Base-by-base conservation (phyloP, 2,113 vertebrate species). In the Macroglossus sobrinus region DNA sequence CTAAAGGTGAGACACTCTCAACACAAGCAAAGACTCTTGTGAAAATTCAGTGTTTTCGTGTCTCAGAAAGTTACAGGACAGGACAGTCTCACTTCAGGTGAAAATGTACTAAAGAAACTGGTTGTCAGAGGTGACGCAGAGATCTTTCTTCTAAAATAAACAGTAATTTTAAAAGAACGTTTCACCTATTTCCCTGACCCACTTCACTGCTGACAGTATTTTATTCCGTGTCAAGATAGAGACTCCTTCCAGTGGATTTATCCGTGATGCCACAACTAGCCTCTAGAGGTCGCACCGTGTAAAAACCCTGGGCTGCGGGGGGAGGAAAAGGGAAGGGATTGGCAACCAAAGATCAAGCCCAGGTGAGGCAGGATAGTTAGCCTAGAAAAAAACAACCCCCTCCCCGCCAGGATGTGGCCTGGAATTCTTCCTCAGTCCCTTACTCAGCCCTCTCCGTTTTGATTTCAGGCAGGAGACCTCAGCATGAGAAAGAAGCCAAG, bases 201-300 rank as follows among this genome's bases (percentile, higher is more conserved):
- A 50, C n/a, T 85, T 66, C 43, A 3, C 47, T 15, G 4, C n/a
- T 66, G 28, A 16, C 9, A 8, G 0, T 33, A 0, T 66, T 59
- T 28, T 9, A 15, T 55, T 35, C 24, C 16, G 19, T 14, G n/a
- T 53, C 30, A 15, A 28, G 6, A 66, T 8, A 9, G 4, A 35
- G 61, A 35, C 50, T 26, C 61, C 22, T 14, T n/a, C 45, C 38
- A 2, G 7, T 1, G 35, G 22, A 38, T 68, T 71, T 72, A 86
- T 26, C 35, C 33, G 28, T 45, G 18, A 47, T 91, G 71, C 57
- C 87, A 22, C 55, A 19, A 30, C 1, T 1, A 28, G 61, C 68
- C 96, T 96, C 87, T 82, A 96, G 87, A 86, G 63, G 91, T 55
- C 40, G 7, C 61, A 38, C 3, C 86, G 45, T 59, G 5, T 24